Evolutionary conservation across 2,888 invertebrate genomes (phyloP).

Genomic region (Dicyrtomina minuta): DNA sequence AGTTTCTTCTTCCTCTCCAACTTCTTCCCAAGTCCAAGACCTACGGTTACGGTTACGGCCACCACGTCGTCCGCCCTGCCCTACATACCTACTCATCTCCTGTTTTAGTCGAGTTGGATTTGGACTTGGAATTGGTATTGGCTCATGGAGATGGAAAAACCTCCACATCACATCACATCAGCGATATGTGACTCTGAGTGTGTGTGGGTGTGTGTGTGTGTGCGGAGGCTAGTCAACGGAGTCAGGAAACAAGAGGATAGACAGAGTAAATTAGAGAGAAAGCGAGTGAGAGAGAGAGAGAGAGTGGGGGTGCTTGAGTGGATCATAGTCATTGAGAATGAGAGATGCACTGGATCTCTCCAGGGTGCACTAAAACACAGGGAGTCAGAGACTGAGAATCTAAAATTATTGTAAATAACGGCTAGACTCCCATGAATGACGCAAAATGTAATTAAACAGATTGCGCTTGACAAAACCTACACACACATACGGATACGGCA

Average conservation of each 20-base stretch:
- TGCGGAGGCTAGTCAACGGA: neutral
- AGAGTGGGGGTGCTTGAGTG: constrained; percentile 28
- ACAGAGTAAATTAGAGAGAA: constrained; percentile 27
- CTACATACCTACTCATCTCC: neutral
- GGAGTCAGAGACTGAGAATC: constrained; percentile 32
- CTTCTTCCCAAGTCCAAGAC: too few species aligned
- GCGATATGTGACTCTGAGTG: neutral
- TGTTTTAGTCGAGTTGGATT: neutral
- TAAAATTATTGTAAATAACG: constrained; percentile 35
- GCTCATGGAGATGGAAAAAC: neutral
- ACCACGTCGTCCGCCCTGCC: too few species aligned
- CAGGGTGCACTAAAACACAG: constrained; percentile 34
- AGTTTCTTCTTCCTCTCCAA: neutral
- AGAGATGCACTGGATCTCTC: constrained; percentile 32
- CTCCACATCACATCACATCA: neutral
- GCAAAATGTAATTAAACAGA: constrained; percentile 32
- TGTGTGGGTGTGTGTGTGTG: neutral
- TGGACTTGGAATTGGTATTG: too few species aligned
- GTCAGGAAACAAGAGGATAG: neutral
- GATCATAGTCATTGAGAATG: constrained; percentile 32
- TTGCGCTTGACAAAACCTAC: constrained; percentile 33
- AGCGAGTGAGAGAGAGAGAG: neutral
- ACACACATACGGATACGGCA: neutral
- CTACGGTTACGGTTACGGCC: too few species aligned
- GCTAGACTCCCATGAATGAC: constrained; percentile 31